A percentile compares a stretch with the other conserved stretches of the same genome.
These are phyloP conservation scores for Danio albolineatus DNA, from an alignment of 2,797 vertebrate genomes.

Conservation along the genomic window DNA sequence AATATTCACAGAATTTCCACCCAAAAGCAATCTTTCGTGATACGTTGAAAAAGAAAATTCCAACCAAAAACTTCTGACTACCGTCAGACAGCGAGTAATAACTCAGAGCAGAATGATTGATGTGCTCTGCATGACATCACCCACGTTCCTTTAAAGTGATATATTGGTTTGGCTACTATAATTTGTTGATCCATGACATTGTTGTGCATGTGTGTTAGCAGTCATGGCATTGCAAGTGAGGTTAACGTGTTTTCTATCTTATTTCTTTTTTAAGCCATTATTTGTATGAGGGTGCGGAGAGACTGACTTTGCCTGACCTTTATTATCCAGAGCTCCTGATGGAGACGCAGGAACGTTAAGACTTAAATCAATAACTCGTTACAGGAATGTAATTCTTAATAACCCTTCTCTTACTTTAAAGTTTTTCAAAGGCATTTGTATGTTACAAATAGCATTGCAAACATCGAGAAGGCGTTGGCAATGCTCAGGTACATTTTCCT, in stretches of 20 bases:
- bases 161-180: not conserved
- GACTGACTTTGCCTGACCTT: conserved; percentile 14
- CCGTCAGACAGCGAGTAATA: not conserved
- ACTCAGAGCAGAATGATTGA: not conserved
- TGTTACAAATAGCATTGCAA: not conserved
- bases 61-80: not conserved
- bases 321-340: not conserved
- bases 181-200: conserved; percentile 11
- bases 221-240: not conserved
- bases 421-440: not conserved
- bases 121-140: not conserved
- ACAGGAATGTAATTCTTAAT: conserved; percentile 8
- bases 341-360: not conserved
- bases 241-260: too few relatives aligned
- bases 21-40: not conserved
- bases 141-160: not conserved
- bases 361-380: conserved; percentile 17
- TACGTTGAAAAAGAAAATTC: not conserved
- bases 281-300: too few relatives aligned
- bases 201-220: not conserved
- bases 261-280: too few relatives aligned
- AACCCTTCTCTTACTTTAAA: not conserved
- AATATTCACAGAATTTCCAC: too few relatives aligned
- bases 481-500: not conserved
- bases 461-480: not conserved